Evolutionary conservation across 1,140 invertebrate genomes (phyloP).

Genomic region (Bombus sylvicola): DNA sequence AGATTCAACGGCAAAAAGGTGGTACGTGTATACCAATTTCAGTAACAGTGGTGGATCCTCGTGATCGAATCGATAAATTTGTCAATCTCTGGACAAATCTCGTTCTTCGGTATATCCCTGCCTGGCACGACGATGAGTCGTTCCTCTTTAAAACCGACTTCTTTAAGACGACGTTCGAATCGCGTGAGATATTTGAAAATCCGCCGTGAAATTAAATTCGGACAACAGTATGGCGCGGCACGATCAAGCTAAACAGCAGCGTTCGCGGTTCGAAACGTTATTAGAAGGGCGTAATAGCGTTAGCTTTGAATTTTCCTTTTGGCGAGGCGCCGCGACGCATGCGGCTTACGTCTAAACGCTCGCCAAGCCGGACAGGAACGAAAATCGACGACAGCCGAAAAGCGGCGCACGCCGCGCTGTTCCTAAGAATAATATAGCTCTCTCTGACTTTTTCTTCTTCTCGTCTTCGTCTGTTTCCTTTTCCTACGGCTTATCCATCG

Average conservation of each 20-base stretch:
- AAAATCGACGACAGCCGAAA: slow-evolving; percentile 49
- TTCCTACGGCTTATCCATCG: not conserved
- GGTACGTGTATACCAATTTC: slow-evolving; percentile 30
- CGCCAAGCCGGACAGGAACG: slow-evolving; percentile 64
- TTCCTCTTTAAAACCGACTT: not conserved
- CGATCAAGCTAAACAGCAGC: slow-evolving; percentile 80
- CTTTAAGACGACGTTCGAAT: not conserved
- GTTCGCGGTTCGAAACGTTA: slow-evolving; percentile 80
- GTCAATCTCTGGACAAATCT: not conserved
- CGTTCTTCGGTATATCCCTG: slow-evolving; percentile 29
- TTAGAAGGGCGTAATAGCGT: slow-evolving; percentile 68
- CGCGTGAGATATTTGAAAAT: not conserved
- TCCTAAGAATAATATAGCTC: slow-evolving; percentile 75
- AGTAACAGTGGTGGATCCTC: slow-evolving; percentile 13
- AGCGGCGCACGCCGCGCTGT: slow-evolving; percentile 31
- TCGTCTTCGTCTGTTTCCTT: not conserved
- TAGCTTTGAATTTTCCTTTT: slow-evolving; percentile 72
- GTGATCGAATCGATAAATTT: slow-evolving; percentile 24
- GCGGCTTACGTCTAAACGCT: slow-evolving; percentile 68
- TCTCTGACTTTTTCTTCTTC: not conserved
- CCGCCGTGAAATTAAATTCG: slow-evolving; percentile 36
- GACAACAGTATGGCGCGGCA: slow-evolving; percentile 79
- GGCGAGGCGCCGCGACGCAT: slow-evolving; percentile 78
- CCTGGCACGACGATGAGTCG: not conserved
- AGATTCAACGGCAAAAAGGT: not conserved